Percentiles rank a stretch among this genome's conserved stretches.
phyloP scores from a whole-genome alignment of 1,140 invertebrate genomes.

The Diabrotica undecimpunctata region DNA sequence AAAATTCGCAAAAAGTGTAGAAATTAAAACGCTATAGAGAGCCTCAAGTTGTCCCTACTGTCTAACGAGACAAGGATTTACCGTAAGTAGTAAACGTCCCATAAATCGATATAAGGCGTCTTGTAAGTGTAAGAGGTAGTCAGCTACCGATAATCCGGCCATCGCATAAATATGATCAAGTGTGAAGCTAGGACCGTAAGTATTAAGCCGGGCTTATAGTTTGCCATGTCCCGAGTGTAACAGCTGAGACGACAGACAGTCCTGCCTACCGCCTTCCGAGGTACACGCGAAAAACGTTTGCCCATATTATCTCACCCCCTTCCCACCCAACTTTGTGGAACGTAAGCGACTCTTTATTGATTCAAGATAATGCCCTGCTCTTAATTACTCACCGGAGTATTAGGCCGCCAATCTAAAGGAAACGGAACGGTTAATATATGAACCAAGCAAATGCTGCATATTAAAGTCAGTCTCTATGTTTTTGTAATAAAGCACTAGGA shows the following conservation, averaged over 20 bases:
- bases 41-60: background rate
- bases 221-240: constrained; percentile 39
- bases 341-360: constrained; percentile 22
- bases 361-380: constrained; percentile 10
- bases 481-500: too few species aligned
- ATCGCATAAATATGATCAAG: constrained; percentile 53
- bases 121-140: constrained; percentile 45
- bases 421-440: too few species aligned
- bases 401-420: constrained; percentile 17
- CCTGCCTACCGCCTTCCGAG: background rate
- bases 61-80: constrained; percentile 43
- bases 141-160: constrained; percentile 48
- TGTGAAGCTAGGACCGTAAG: constrained; percentile 46
- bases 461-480: too few species aligned
- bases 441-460: too few species aligned
- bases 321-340: constrained; percentile 11
- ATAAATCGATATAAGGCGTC: constrained; percentile 47
- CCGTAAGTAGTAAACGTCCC: constrained; percentile 40
- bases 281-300: constrained; percentile 38
- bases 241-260: constrained; percentile 43
- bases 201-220: constrained; percentile 46
- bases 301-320: constrained; percentile 5
- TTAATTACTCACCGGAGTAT: background rate
- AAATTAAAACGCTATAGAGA: background rate
- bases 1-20: too few species aligned